Conservation (phyloP, 2,797 vertebrate species). For the Chelidonichthys spinosus region DNA sequence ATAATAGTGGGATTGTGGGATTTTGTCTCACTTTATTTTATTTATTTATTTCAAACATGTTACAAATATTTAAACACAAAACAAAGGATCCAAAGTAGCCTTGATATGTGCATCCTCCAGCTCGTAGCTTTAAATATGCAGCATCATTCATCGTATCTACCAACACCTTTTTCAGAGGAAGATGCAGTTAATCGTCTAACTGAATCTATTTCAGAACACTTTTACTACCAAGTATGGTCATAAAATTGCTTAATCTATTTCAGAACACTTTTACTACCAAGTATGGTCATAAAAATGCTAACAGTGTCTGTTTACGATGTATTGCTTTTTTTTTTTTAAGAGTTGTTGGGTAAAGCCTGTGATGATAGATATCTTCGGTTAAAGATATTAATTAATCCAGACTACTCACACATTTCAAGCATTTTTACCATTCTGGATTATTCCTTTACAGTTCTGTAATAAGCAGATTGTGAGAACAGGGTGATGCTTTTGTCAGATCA, state of each 20-base stretch:
- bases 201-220: neutral
- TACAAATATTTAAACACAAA: too few species aligned
- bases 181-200: neutral
- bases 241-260: neutral
- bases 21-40: too few species aligned
- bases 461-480: neutral
- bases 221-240: neutral
- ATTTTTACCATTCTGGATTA: neutral
- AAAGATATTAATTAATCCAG: neutral
- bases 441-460: neutral
- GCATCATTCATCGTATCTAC: too few species aligned
- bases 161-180: neutral
- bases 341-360: neutral
- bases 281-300: neutral
- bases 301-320: neutral
- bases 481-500: neutral
- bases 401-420: neutral
- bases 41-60: too few species aligned
- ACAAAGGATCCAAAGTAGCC: too few species aligned
- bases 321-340: neutral
- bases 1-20: too few species aligned
- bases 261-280: neutral
- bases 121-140: too few species aligned
- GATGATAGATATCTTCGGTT: neutral
- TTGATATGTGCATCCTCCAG: too few species aligned